Evolutionary conservation across 1,140 invertebrate species (phyloP).

Genomic region (Penaeus japonicus): DNA sequence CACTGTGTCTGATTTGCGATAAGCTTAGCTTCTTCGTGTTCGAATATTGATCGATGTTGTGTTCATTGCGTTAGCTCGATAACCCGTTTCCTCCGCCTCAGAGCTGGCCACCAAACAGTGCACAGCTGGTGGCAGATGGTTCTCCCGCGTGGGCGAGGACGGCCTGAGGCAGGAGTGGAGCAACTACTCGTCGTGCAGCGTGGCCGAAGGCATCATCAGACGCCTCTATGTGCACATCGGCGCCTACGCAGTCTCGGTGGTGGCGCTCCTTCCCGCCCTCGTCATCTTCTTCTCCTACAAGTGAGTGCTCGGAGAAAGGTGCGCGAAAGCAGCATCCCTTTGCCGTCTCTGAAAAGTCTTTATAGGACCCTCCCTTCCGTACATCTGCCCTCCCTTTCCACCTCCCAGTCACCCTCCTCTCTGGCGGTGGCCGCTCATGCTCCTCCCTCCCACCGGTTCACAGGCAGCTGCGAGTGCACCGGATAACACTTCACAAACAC

Average conservation of each 20-base stretch:
- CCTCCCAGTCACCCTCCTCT: neutral
- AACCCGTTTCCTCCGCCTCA: slow-evolving; percentile 16
- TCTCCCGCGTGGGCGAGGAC: slow-evolving; percentile 27
- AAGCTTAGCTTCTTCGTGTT: too few species aligned
- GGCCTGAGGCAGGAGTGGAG: slow-evolving; percentile 63
- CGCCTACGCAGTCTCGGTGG: slow-evolving; percentile 64
- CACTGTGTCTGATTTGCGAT: too few species aligned
- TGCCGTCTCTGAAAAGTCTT: too few species aligned
- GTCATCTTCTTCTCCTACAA: slow-evolving; percentile 65
- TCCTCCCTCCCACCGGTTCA: neutral
- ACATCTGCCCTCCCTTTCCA: neutral
- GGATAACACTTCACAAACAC: slow-evolving; percentile 69
- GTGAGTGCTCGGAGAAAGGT: slow-evolving; percentile 59
- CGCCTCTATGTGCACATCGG: slow-evolving; percentile 62
- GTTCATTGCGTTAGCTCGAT: too few species aligned
- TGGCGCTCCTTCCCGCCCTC: slow-evolving; percentile 65
- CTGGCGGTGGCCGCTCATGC: too few species aligned
- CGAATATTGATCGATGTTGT: too few species aligned
- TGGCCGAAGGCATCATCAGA: slow-evolving; percentile 59
- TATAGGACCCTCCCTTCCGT: too few species aligned
- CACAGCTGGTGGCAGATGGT: slow-evolving; percentile 62
- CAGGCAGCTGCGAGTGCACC: slow-evolving; percentile 65
- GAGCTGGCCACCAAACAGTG: slow-evolving; percentile 63
- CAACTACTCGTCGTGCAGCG: slow-evolving; percentile 63
- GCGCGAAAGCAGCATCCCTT: neutral